Conservation (phyloP, 2,797 vertebrate genomes). For the Alauda arvensis region DNA sequence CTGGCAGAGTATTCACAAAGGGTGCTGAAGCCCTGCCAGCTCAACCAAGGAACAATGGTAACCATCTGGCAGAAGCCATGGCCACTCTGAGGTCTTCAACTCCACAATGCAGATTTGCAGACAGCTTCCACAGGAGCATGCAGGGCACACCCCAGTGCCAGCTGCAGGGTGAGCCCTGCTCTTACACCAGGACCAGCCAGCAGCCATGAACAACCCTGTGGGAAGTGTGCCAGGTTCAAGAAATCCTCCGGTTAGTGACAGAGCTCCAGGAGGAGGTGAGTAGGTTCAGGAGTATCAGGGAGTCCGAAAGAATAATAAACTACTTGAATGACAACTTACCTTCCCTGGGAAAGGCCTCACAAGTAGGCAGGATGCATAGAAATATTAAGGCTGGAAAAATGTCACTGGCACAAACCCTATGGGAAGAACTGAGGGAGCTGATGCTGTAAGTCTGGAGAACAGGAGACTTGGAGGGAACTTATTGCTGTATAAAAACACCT, state of each 20-base stretch:
- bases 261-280: background rate
- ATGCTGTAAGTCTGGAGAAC: background rate
- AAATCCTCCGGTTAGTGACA: background rate
- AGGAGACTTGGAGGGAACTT: background rate
- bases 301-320: background rate
- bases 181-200: rapidly evolving
- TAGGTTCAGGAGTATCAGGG: background rate
- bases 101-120: background rate
- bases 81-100: background rate
- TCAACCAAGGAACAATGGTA: background rate
- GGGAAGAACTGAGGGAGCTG: background rate
- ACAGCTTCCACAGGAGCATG: too few relatives aligned
- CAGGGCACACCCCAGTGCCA: background rate
- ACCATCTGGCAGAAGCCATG: rapidly evolving
- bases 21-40: background rate
- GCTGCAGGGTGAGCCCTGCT: too few relatives aligned
- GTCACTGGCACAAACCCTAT: too few relatives aligned
- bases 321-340: background rate
- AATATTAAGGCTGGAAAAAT: background rate
- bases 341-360: background rate
- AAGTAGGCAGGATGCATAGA: background rate
- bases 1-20: rapidly evolving
- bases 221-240: background rate
- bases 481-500: background rate
- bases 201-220: too few relatives aligned